phyloP scores from a whole-genome alignment of 2,888 invertebrate species.

The Lasioglossum pauxillum region DNA sequence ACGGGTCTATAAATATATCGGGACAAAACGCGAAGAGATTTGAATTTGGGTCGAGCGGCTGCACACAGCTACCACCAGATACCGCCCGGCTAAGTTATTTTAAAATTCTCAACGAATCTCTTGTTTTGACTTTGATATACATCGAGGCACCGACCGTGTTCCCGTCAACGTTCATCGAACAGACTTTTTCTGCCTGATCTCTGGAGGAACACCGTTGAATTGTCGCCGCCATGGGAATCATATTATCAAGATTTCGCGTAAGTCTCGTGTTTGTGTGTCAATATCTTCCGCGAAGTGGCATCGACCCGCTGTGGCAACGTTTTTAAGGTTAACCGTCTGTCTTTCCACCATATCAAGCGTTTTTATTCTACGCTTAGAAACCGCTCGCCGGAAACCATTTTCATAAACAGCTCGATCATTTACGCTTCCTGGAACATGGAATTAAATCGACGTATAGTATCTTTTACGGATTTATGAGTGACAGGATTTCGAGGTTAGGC shows the following conservation, averaged over 20 bases:
- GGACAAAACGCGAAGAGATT: constrained; percentile 66
- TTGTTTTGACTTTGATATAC: constrained; percentile 49
- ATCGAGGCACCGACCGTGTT: constrained; percentile 7
- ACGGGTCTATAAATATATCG: constrained; percentile 72
- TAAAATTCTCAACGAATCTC: constrained; percentile 58
- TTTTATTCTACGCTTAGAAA: constrained; percentile 11
- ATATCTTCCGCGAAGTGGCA: constrained; percentile 4
- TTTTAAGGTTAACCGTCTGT: constrained; percentile 61
- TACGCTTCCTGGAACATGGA: background rate
- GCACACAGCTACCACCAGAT: constrained; percentile 47
- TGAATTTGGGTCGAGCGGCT: constrained; percentile 75
- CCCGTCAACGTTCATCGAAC: background rate
- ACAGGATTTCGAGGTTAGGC: constrained; percentile 68
- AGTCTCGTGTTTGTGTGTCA: constrained; percentile 63
- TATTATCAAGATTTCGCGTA: constrained; percentile 80
- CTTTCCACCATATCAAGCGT: constrained; percentile 14
- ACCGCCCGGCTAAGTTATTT: constrained; percentile 59
- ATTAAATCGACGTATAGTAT: constrained; percentile 3
- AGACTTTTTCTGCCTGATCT: background rate
- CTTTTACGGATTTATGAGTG: constrained; percentile 13
- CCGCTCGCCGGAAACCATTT: background rate
- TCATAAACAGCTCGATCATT: constrained; percentile 32
- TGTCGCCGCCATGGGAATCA: constrained; percentile 76
- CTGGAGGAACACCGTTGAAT: background rate
- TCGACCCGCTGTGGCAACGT: background rate